Base-by-base conservation (phyloP, 2,888 invertebrate species). In the Chelonus formosanus region DNA sequence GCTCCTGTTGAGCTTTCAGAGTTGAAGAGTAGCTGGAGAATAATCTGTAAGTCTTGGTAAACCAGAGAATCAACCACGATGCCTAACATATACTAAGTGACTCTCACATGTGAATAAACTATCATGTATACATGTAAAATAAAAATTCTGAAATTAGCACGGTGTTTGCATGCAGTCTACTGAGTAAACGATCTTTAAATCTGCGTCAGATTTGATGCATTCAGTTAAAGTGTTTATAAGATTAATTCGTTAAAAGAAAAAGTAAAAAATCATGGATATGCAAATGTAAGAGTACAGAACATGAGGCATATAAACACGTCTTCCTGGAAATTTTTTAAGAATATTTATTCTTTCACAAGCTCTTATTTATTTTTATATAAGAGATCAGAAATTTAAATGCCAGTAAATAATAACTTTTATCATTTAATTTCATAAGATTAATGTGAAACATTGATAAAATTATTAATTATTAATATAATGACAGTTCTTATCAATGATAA, bases 151-250 rank as follows among this genome's bases (percentile, higher is more conserved):
- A 53, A 61, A 61, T 61, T 61, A 53, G 43, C 44, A 34, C 32
- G n/a, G 61, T 4, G n/a, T 43, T 7, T 20, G 31, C 8, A n/a
- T 47, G 43, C 44, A 20, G 43, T 44, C 31, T 45, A 43, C 45
- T 32, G 43, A 7, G 34, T 7, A 10, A 34, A 53, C 32, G 55
- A 65, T 62, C 52, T 66, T 66, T 52, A 57, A 66, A 61, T 56
- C 20, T 61, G 35, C 35, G 44, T 45, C 52, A 56, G 56, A 40
- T 52, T 48, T 65, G 48, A 65, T 55, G 10, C 48, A 65, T 60
- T 43, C 10, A 47, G 60, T 43, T 43, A 57, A 61, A 66, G 66
- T 61, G 66, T 66, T 66, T 66, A 56, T 50, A 50, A 48, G 36
- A 45, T 36, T 50, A 61, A 56, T 57, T 52, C 36, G 32, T 59